These are phyloP conservation scores for Drosophila pandora DNA, from an alignment of 1,140 invertebrate genomes.

Conservation along the genomic window DNA sequence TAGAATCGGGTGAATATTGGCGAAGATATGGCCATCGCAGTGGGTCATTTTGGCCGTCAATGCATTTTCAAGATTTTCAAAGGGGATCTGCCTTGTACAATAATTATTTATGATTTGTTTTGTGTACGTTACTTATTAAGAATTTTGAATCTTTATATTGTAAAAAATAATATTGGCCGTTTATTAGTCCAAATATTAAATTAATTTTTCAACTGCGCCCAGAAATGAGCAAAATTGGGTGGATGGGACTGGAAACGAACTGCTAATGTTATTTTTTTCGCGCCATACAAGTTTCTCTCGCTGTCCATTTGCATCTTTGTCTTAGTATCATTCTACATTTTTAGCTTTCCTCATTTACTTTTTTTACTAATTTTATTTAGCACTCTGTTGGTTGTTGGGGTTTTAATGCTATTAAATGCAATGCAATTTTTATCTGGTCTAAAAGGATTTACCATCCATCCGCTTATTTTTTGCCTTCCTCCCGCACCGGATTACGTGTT, in stretches of 20 bases:
- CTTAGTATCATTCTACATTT: constrained; percentile 13
- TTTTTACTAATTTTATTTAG: constrained; percentile 65
- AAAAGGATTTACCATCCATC: constrained; percentile 38
- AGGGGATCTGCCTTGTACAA: too few species aligned
- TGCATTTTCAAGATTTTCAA: too few species aligned
- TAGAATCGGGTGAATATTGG: too few species aligned
- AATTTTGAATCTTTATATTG: too few species aligned
- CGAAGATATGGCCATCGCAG: too few species aligned
- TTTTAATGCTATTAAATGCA: constrained; percentile 73
- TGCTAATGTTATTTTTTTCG: constrained; percentile 47
- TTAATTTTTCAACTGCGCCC: too few species aligned
- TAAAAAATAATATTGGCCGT: too few species aligned
- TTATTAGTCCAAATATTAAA: too few species aligned
- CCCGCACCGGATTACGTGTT: constrained; percentile 50
- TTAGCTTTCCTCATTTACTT: constrained; percentile 5
- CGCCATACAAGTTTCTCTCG: constrained; percentile 1
- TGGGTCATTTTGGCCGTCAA: too few species aligned
- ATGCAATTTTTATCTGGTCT: constrained; percentile 68
- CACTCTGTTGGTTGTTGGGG: constrained; percentile 43
- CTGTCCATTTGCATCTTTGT: constrained; percentile 11
- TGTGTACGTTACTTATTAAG: too few species aligned
- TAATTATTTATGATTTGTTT: too few species aligned
- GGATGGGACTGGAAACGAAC: constrained; percentile 53
- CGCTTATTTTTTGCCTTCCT: constrained; percentile 21
- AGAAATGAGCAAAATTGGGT: too few species aligned